Evolutionary conservation across 2,797 vertebrate species (phyloP), one percentile per base, ranked within the genome.

Genomic region (Rhadinocentrus ornatus): DNA sequence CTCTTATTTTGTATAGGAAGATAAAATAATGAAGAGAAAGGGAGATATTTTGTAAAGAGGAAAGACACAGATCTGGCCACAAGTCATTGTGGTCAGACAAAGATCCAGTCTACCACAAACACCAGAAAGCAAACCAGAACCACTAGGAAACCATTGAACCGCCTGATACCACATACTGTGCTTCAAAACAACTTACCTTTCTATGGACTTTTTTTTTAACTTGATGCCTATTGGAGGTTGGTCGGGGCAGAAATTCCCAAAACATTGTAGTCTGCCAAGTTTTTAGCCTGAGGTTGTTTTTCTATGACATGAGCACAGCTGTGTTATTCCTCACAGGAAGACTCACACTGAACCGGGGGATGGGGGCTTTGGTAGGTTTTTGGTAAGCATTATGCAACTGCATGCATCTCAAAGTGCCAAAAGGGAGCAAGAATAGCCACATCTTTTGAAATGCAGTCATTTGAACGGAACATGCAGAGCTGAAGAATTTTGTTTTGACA

Each of bases 251-350:
- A 18, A 58, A 48, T 24, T 27, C 35, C 20, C 26, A 27, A 52
- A 69, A 69, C 29, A 34, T 35, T 9, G 12, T 29, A 60, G 27
- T 29, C 56, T 26, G 41, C 27, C 1, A 29, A 29, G 0, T 57
- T 59, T 27, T 39, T 27, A 7, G 6, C 35, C 29, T 13, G 13
- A 32, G 59, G 68, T 35, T 56, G 50, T 62, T 54, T 0, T 13
- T 20, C 16, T 56, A 22, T 22, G 44, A 41, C 22, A 10, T 29
- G 34, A 32, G 27, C 22, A 27, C 59, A 67, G 70, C 32, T 69
- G 71, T 61, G 58, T 44, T 62, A 27, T 52, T 41, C 13, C 31
- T 63, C 63, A 56, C 56, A 56, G 31, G 16, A 52, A 35, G 56
- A 57, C 31, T 24, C 2, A 13, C 20, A 37, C 6, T 1, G 53